Base-by-base conservation (phyloP, 2,888 invertebrate species). In the Elegia similella region DNA sequence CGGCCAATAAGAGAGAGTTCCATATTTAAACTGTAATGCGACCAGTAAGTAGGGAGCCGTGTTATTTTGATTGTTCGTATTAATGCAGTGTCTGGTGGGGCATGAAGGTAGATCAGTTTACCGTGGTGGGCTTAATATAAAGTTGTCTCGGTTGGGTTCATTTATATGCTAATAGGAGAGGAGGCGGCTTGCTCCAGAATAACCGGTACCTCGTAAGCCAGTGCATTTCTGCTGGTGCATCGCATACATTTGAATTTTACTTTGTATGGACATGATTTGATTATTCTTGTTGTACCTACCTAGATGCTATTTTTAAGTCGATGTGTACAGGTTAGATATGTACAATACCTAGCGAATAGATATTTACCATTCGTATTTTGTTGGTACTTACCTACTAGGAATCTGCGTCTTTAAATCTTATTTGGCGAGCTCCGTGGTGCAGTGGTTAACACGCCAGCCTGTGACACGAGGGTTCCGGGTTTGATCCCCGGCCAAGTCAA, bases 111-210 rank as follows among this genome's bases (percentile, higher is more conserved):
- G 83, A 58, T 78, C 80, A 58, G 30, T 43, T 62, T 73, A 72
- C 23, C 62, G 30, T 82, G 81, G 87, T 71, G 63, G 70, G 66
- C 62, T 50, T 78, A 72, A 72, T 87, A 91, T 88, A 81, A 86
- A 89, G 88, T 87, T 84, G 88, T 89, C 82, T 87, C 75, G 83
- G 80, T 78, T 78, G 65, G 76, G 80, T 85, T 90, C 86, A 88
- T 90, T 89, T 89, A 89, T 88, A 91, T 90, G 88, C 81, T 88
- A 90, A 91, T 91, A 74, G 69, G 74, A 59, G 70, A 80, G 84
- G 75, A 85, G 86, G 87, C 76, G 80, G 82, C 74, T 64, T 69
- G 73, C 72, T 78, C 72, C 67, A 75, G 74, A 78, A 78, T 77
- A 84, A 84, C 82, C 82, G 81, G 86, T 86, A 80, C 63, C 34